phyloP scores from a whole-genome alignment of 2,888 invertebrate genomes.

The Scrobipalpa atriplicella region DNA sequence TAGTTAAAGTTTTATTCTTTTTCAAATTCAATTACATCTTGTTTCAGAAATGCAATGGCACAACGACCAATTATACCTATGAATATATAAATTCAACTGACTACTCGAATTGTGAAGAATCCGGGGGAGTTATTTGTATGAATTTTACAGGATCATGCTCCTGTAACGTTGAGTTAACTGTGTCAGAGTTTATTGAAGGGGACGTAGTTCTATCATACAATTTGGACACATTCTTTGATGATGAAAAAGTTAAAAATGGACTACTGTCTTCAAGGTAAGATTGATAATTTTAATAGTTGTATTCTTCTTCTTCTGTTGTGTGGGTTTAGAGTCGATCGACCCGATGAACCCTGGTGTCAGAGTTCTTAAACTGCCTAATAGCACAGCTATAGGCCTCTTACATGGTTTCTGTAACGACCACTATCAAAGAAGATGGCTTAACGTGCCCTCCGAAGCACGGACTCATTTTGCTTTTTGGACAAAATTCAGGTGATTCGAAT shows the following conservation, averaged over 20 bases:
- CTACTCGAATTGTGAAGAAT: neutral
- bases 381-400: no score
- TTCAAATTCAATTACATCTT: neutral
- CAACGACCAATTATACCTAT: neutral
- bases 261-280: neutral
- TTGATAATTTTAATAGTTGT: no score
- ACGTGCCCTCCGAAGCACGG: no score
- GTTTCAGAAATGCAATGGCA: conserved; percentile 1
- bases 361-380: no score
- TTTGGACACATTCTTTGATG: neutral
- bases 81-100: neutral
- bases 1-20: no score
- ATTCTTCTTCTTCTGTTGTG: no score
- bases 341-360: no score
- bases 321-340: no score
- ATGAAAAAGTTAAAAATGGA: neutral
- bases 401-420: no score
- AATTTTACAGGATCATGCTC: neutral
- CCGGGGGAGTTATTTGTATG: neutral
- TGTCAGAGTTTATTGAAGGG: neutral
- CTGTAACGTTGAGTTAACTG: neutral
- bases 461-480: no score
- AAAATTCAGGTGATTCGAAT: no score
- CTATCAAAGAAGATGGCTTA: no score
- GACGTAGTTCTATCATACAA: neutral